Conservation (phyloP, 2,113 vertebrate genomes). For the Puffinus mauretanicus region DNA sequence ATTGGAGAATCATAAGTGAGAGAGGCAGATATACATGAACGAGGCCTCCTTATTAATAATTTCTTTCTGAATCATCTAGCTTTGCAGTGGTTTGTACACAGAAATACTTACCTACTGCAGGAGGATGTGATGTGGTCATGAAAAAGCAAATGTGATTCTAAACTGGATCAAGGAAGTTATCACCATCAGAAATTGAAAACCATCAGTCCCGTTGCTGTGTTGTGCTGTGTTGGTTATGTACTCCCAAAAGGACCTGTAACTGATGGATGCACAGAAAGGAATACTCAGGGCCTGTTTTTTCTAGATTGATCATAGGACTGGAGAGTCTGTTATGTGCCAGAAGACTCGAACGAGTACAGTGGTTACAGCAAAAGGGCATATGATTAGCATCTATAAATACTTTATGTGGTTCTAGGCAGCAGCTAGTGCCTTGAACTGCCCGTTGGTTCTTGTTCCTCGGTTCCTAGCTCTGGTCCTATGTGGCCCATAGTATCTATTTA, state of each 20-base stretch:
- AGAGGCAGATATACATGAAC: neutral
- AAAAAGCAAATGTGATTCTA: neutral
- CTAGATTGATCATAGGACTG: neutral
- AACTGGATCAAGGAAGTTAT: neutral
- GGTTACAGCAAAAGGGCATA: neutral
- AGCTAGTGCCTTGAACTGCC: neutral
- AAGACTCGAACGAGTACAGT: fast-evolving
- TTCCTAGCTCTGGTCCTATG: neutral
- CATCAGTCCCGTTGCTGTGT: neutral
- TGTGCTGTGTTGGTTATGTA: neutral
- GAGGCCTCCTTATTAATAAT: neutral
- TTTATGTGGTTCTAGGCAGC: neutral
- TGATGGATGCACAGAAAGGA: neutral
- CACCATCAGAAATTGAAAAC: neutral
- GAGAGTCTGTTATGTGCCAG: neutral
- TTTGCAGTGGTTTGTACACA: neutral
- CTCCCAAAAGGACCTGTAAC: neutral
- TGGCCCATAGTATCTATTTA: neutral
- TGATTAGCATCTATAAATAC: neutral
- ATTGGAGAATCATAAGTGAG: neutral
- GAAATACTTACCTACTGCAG: neutral
- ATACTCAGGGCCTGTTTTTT: neutral
- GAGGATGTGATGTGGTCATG: neutral
- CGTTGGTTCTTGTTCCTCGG: neutral
- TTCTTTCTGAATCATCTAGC: neutral